phyloP scores from a whole-genome alignment of 1,140 invertebrate species.

The Tigriopus japonicus region DNA sequence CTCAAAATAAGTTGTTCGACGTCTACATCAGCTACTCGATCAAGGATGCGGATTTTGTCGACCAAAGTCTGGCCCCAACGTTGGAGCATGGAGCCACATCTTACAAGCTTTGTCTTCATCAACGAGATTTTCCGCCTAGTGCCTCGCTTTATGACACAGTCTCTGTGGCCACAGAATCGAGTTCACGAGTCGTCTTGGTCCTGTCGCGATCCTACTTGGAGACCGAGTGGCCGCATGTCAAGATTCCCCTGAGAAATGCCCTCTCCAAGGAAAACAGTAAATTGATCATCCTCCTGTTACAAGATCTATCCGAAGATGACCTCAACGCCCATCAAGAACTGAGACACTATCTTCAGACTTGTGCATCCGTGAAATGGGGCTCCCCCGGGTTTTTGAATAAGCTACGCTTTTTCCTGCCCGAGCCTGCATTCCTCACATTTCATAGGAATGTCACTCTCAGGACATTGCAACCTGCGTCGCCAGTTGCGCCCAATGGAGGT shows the following conservation, averaged over 20 bases:
- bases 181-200: conserved; percentile 71
- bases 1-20: conserved; percentile 53
- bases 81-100: conserved; percentile 21
- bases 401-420: conserved; percentile 5
- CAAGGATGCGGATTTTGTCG: conserved; percentile 67
- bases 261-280: background rate
- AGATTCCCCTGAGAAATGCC: conserved; percentile 24
- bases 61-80: conserved; percentile 29
- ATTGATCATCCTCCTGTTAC: background rate
- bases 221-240: conserved; percentile 65
- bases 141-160: conserved; percentile 70
- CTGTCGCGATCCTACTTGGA: conserved; percentile 78
- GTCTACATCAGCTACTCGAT: conserved; percentile 73
- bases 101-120: conserved; percentile 63
- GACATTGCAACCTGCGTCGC: background rate
- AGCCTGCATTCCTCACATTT: conserved; percentile 4
- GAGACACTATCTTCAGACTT: background rate
- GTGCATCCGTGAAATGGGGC: background rate
- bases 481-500: background rate
- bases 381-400: conserved; percentile 1
- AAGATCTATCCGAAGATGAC: conserved; percentile 1
- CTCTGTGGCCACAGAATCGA: conserved; percentile 71
- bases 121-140: conserved; percentile 61
- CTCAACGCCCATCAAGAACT: background rate
- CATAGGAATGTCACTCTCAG: conserved; percentile 7